These are phyloP conservation scores for Atherinomorus stipes DNA, from an alignment of 2,113 vertebrate species.

Conservation along the genomic window DNA sequence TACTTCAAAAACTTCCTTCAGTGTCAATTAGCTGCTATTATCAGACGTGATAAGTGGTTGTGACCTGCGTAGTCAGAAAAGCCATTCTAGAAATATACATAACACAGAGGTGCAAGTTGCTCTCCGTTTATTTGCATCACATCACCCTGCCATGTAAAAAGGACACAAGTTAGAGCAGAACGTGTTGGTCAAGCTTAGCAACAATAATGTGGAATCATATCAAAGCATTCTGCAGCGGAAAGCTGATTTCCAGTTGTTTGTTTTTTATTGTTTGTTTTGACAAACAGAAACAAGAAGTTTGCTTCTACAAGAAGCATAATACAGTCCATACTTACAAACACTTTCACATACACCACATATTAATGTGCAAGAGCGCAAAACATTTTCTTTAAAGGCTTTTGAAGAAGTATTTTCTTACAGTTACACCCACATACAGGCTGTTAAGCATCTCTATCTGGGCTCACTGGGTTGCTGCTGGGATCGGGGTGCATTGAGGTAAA, in stretches of 20 bases:
- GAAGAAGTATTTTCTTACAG: slow-evolving; percentile 25
- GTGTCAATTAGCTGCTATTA: slow-evolving; percentile 1
- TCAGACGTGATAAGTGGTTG: not conserved
- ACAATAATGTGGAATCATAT: slow-evolving; percentile 29
- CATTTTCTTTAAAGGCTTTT: slow-evolving; percentile 7
- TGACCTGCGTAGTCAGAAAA: not conserved
- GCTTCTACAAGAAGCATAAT: slow-evolving; percentile 80
- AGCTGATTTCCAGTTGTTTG: slow-evolving; percentile 30
- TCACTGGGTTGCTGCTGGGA: slow-evolving; percentile 31
- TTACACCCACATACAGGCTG: slow-evolving; percentile 39
- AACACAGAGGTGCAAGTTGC: slow-evolving; percentile 43
- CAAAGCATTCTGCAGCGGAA: slow-evolving; percentile 17
- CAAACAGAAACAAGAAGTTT: slow-evolving; percentile 62
- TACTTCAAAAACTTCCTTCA: not conserved
- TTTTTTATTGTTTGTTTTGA: slow-evolving; percentile 62
- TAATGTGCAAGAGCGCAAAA: slow-evolving; percentile 18
- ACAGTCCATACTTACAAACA: not conserved
- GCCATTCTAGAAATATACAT: slow-evolving; percentile 33
- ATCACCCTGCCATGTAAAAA: slow-evolving; percentile 53
- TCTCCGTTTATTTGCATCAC: slow-evolving; percentile 73
- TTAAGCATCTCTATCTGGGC: slow-evolving; percentile 39
- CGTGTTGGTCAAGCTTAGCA: slow-evolving; percentile 19
- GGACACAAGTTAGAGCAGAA: slow-evolving; percentile 35
- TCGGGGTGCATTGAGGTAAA: slow-evolving; percentile 47
- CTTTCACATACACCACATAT: slow-evolving; percentile 14